phyloP scores from a whole-genome alignment of 2,888 invertebrate species.

The Dicycla oo region DNA sequence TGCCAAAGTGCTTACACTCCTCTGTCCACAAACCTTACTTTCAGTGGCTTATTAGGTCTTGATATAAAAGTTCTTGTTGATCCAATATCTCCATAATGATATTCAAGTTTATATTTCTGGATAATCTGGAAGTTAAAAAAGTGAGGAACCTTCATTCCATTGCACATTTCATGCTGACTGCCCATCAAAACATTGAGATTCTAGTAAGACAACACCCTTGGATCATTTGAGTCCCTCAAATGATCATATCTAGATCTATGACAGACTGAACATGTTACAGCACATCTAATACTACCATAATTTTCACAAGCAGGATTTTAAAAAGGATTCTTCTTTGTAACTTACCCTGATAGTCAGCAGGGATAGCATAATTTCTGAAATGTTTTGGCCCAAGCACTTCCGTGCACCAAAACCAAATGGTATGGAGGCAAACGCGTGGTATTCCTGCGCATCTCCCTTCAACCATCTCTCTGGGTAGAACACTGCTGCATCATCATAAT shows the following conservation, averaged over 20 bases:
- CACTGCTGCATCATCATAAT: constrained; percentile 91
- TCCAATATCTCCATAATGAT: constrained; percentile 92
- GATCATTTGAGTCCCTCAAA: neutral
- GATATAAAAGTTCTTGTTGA: constrained; percentile 90
- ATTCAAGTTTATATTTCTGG: constrained; percentile 91
- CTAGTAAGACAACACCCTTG: neutral
- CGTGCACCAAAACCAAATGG: constrained; percentile 92
- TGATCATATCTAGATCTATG: too few species aligned
- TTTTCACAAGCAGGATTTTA: neutral
- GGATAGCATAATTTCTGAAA: constrained; percentile 91
- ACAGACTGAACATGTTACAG: neutral
- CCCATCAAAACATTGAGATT: neutral
- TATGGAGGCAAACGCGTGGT: constrained; percentile 90
- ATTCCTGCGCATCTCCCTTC: constrained; percentile 77
- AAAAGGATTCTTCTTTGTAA: neutral
- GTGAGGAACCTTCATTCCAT: too few species aligned
- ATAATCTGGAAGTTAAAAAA: constrained; percentile 85
- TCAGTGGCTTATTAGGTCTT: constrained; percentile 91
- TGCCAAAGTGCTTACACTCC: constrained; percentile 64
- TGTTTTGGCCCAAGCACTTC: constrained; percentile 91
- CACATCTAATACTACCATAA: neutral
- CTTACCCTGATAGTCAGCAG: constrained; percentile 90
- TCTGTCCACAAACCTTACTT: constrained; percentile 92
- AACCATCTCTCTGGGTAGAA: constrained; percentile 92
- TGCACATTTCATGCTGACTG: too few species aligned